phyloP scores from a whole-genome alignment of 1,140 invertebrate species.

The Venturia canescens region DNA sequence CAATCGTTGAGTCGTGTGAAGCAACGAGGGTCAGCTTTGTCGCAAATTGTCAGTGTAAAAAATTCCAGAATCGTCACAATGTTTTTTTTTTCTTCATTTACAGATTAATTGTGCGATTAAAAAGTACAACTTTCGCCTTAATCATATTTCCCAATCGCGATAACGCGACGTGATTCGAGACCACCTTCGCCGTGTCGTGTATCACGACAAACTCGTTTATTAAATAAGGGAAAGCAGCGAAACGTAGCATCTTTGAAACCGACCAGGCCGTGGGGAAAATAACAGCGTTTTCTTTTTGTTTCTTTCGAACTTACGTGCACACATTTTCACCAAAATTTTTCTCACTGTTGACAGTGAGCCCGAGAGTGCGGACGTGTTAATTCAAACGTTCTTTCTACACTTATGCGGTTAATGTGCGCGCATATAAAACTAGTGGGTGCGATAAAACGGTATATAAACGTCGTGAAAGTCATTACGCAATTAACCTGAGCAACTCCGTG shows the following conservation, averaged over 20 bases:
- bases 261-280: neutral
- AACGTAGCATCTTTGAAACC: slow-evolving; percentile 32
- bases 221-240: slow-evolving; percentile 7
- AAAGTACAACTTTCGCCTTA: neutral
- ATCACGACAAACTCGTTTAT: neutral
- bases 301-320: neutral
- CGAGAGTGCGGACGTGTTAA: neutral
- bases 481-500: slow-evolving; percentile 29
- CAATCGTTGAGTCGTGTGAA: too few relatives aligned
- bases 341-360: neutral
- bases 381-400: neutral
- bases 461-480: slow-evolving; percentile 42
- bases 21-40: too few relatives aligned
- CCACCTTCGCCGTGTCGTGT: neutral
- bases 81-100: neutral
- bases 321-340: neutral
- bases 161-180: neutral
- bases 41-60: neutral
- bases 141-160: neutral
- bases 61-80: neutral
- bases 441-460: slow-evolving; percentile 28
- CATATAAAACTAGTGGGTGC: neutral
- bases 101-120: neutral
- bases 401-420: neutral
- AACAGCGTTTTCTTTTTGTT: neutral